Evolutionary conservation across 1,140 invertebrate genomes (phyloP).

Genomic region (Rhyzopertha dominica): DNA sequence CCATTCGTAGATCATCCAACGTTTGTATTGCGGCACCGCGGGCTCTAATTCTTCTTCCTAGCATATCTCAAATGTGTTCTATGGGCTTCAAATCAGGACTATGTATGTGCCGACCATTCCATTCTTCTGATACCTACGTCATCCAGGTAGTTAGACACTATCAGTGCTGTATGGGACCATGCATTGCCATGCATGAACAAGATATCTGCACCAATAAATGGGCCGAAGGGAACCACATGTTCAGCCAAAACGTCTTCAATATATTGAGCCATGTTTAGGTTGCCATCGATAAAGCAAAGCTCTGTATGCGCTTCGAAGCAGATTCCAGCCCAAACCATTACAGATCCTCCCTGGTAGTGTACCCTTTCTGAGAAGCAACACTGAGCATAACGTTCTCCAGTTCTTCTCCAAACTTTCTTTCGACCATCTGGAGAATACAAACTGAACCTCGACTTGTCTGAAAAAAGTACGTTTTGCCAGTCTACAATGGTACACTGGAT

Average conservation of each 20-base stretch:
- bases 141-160: not conserved
- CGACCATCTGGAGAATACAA: too few relatives aligned
- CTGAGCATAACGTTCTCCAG: not conserved
- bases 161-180: too few relatives aligned
- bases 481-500: not conserved
- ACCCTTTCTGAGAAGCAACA: too few relatives aligned
- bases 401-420: slow-evolving; percentile 2
- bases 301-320: too few relatives aligned
- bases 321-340: too few relatives aligned
- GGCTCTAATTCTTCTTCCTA: not conserved
- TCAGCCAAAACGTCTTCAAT: slow-evolving; percentile 4
- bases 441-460: not conserved
- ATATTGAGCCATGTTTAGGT: not conserved
- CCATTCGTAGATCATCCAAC: slow-evolving; percentile 1
- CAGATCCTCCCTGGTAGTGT: too few relatives aligned
- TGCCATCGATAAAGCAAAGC: too few relatives aligned
- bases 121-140: slow-evolving; percentile 21
- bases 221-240: not conserved
- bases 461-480: not conserved
- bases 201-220: slow-evolving; percentile 1
- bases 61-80: slow-evolving; percentile 1
- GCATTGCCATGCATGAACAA: slow-evolving; percentile 9
- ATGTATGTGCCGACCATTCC: slow-evolving; percentile 40
- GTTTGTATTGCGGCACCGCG: slow-evolving; percentile 1
- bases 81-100: slow-evolving; percentile 1